Evolutionary conservation across 2,888 invertebrate genomes (phyloP), one percentile per base, ranked within the genome.

Genomic region (Xestobium rufovillosum): DNA sequence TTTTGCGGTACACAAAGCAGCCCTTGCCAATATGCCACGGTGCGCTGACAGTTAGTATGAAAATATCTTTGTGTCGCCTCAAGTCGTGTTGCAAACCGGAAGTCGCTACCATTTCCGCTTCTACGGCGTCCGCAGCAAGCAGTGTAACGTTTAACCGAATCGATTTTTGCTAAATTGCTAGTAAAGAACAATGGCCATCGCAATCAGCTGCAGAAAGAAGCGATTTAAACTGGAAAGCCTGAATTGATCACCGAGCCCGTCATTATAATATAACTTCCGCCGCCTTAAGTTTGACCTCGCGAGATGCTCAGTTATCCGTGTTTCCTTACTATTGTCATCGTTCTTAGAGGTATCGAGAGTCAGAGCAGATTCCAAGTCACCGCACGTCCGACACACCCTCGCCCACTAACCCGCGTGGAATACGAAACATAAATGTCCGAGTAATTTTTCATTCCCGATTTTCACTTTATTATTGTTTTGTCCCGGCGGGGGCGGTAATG

Each of bases 401-500:
- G 57, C 56, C 50, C 45, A 29, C 33, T 25, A 23, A 34, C 27
- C 44, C 45, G 39, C 42, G 40, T 47, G 52, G 55, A 61, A 56
- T 60, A 58, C 59, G 51, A 51, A 56, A 51, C 56, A 56, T 59
- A 61, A 62, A 61, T 61, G 66, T 66, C 65, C 65, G 56, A 60
- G 53, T 63, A 55, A 66, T 66, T 65, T 66, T 66, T 66, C 66
- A 66, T 61, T 59, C 58, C 56, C 58, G 59, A 61, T 59, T 65
- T 65, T 61, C 63, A 64, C 60, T 65, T 61, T 63, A 65, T 65
- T 65, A 61, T 60, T 60, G 63, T 61, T 57, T 51, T 52, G 55
- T 52, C 30, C 36, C 16, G 42, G 29, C 37, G 51, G 50, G 48
- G 52, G 52, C 51, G 50, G 60, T 59, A 63, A 63, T 63, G 59